Percentiles rank a stretch among this genome's conserved stretches.
Evolutionary conservation across 2,888 invertebrate species (phyloP).

Genomic region (Phengaris arion): DNA sequence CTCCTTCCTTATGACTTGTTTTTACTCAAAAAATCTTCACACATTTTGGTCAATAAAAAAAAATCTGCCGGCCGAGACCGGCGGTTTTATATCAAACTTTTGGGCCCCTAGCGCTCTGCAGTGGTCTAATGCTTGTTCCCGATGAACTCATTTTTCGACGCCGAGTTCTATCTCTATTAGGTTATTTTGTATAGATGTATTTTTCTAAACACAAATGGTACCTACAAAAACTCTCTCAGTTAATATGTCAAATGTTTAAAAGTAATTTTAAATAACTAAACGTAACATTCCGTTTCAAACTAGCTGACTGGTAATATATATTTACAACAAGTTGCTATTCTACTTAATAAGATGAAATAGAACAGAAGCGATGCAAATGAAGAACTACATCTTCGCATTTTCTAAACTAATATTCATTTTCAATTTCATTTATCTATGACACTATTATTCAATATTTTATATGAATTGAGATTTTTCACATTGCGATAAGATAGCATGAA

Average conservation of each 20-base stretch:
- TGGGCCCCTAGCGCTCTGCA: too few relatives aligned
- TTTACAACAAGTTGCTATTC: constrained; percentile 26
- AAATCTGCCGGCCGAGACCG: too few relatives aligned
- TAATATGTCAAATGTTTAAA: background rate
- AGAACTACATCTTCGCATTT: constrained; percentile 25
- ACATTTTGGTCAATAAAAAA: too few relatives aligned
- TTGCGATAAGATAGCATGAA: background rate
- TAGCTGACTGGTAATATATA: constrained; percentile 22
- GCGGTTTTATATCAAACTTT: too few relatives aligned
- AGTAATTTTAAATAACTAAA: background rate
- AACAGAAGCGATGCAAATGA: constrained; percentile 24
- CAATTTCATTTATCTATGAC: constrained; percentile 2
- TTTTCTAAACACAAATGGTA: too few relatives aligned
- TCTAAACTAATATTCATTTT: constrained; percentile 1
- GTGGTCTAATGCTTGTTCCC: too few relatives aligned
- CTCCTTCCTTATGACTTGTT: too few relatives aligned
- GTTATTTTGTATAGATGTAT: too few relatives aligned
- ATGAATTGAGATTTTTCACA: background rate
- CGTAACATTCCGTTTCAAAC: background rate
- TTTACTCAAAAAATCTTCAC: too few relatives aligned
- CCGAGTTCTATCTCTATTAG: too few relatives aligned
- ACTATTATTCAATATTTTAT: constrained; percentile 1
- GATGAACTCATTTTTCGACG: too few relatives aligned
- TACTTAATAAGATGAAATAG: constrained; percentile 18
- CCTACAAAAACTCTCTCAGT: too few relatives aligned